Evolutionary conservation across 2,888 invertebrate species (phyloP), one percentile per base, ranked within the genome.

Genomic region (Lithosia quadra): DNA sequence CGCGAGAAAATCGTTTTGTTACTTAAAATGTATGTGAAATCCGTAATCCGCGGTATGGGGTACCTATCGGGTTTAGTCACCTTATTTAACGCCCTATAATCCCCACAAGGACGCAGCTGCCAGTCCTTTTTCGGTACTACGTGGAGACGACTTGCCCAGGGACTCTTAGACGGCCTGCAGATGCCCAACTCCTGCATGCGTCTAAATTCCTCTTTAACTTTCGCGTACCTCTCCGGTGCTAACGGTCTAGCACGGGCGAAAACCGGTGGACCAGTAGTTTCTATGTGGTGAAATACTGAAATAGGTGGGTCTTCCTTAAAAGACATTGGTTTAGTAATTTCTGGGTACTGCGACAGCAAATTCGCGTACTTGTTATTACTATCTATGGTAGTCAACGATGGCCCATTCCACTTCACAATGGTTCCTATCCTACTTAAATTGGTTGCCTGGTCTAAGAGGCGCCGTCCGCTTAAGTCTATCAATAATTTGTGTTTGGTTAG

Each of bases 91-190:
- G 34, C 22, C 0, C 91, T 71, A 69, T 90, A 93, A 60, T 92
- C 91, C 0, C 90, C 91, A 67, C 90, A 90, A 0, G 78, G 77
- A 1, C 81, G 65, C 9, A 83, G 15, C 1, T 81, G 61, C 0
- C 82, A 82, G 43, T 77, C 49, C 34, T 78, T 81, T 22, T 79
- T 80, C 0, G 65, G 43, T 4, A 80, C 79, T 0, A 78, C 65
- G 28, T 78, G 78, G 0, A 78, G 59, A 2, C 74, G 92, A 58
- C 84, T 88, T 0, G 90, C 80, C 90, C 89, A 92, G 2, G 80
- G 73, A 53, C 89, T 89, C 7, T 83, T 85, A 0, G 91, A 92
- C 0, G 89, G 91, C 4, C 90, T 79, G 49, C 89, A 89, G 15
- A 92, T 89, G 0, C 90, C 92, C 24, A 58, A 0, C 15, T 58